phyloP scores from a whole-genome alignment of 2,888 invertebrate species.

The Nymphalis polychloros region DNA sequence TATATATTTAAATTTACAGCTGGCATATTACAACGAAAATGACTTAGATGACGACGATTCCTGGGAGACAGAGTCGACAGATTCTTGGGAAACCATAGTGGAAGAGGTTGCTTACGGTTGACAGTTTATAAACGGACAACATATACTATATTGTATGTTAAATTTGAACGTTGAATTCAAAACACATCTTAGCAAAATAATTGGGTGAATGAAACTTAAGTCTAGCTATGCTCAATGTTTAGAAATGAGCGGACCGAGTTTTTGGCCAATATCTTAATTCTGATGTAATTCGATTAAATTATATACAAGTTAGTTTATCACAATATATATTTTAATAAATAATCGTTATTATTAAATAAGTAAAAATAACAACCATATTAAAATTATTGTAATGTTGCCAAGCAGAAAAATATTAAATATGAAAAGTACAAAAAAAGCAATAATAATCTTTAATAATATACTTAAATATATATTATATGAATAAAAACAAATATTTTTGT shows the following conservation, averaged over 20 bases:
- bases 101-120: slow-evolving; percentile 74
- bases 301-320: no score
- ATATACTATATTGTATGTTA: neutral
- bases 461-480: no score
- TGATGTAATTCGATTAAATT: no score
- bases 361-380: no score
- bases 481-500: no score
- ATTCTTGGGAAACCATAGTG: slow-evolving; percentile 77
- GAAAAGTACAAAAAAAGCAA: no score
- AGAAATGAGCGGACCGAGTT: neutral
- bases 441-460: no score
- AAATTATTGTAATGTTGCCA: no score
- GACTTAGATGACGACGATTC: slow-evolving; percentile 57
- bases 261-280: neutral
- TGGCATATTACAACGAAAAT: slow-evolving; percentile 46
- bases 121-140: slow-evolving; percentile 35
- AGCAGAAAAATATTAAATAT: no score
- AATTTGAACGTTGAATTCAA: neutral
- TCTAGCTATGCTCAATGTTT: slow-evolving; percentile 4
- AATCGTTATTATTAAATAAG: neutral
- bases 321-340: neutral
- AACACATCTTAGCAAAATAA: slow-evolving; percentile 1
- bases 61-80: slow-evolving; percentile 71
- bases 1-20: neutral
- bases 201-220: neutral